phyloP scores from a whole-genome alignment of 64 coral and sea anemone genomes.

The Acropora yongei region DNA sequence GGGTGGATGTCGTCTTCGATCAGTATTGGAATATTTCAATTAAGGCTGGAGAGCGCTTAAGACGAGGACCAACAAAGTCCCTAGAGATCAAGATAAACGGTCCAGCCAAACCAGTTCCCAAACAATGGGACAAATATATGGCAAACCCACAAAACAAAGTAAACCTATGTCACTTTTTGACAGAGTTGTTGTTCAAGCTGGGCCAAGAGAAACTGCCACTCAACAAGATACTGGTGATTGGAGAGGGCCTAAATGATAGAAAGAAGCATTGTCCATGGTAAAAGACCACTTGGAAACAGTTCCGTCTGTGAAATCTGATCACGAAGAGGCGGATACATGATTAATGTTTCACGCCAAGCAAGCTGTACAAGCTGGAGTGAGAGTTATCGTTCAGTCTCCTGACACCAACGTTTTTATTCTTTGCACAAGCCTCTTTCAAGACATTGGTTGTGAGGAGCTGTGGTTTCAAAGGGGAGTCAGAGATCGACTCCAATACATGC shows the following conservation, averaged over 20 bases:
- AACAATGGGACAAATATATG: constrained; percentile 62
- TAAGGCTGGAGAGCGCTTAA: constrained; percentile 37
- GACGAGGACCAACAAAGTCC: constrained; percentile 22
- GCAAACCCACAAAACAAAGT: constrained; percentile 14
- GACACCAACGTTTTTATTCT: constrained; percentile 50
- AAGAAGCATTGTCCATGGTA: background rate
- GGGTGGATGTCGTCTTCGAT: constrained; percentile 61
- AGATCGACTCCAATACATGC: constrained; percentile 47
- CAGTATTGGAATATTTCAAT: constrained; percentile 47
- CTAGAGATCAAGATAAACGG: constrained; percentile 50
- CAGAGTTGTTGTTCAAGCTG: background rate
- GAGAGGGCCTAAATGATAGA: constrained; percentile 1
- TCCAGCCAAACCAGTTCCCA: constrained; percentile 67
- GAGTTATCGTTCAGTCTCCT: constrained; percentile 57
- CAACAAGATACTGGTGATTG: background rate
- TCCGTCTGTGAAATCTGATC: constrained; percentile 8
- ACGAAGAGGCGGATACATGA: constrained; percentile 74
- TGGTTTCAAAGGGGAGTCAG: constrained; percentile 25
- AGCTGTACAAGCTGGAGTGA: background rate
- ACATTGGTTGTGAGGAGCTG: constrained; percentile 14
- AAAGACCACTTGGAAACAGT: background rate
- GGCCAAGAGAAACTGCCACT: background rate
- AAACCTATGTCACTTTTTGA: constrained; percentile 21
- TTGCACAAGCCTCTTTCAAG: background rate
- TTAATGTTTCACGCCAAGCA: constrained; percentile 17